A percentile compares a stretch with the other conserved stretches of the same genome.
phyloP scores from a whole-genome alignment of 2,888 invertebrate species.

The Pristionchus arcanus region DNA sequence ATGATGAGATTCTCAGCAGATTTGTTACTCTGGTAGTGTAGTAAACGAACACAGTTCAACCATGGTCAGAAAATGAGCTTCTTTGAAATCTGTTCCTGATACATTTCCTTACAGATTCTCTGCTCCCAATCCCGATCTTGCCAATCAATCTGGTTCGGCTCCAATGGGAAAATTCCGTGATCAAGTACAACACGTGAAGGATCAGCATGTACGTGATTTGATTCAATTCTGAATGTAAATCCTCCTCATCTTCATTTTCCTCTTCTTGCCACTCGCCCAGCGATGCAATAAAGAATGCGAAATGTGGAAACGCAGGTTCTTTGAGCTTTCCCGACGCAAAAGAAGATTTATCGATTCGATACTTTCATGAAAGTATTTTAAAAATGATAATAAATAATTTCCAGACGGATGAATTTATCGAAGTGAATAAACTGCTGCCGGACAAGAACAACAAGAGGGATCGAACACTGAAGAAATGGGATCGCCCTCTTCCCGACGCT shows the following conservation, averaged over 20 bases:
- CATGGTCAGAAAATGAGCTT: no score
- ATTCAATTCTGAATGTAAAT: not conserved
- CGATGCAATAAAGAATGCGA: no score
- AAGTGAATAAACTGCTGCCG: slow-evolving; percentile 69
- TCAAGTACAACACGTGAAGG: slow-evolving; percentile 69
- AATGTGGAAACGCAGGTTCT: no score
- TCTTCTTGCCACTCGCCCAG: not conserved
- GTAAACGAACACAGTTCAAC: no score
- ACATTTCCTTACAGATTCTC: slow-evolving; percentile 18
- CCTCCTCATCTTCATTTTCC: not conserved
- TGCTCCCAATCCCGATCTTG: slow-evolving; percentile 10
- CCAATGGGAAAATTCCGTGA: slow-evolving; percentile 72
- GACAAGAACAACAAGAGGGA: slow-evolving; percentile 70
- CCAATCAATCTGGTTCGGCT: slow-evolving; percentile 66
- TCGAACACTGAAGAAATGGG: slow-evolving; percentile 67
- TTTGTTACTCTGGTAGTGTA: no score
- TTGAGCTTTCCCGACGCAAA: no score
- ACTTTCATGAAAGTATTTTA: not conserved
- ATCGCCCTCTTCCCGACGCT: slow-evolving; percentile 68
- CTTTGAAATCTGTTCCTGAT: not conserved
- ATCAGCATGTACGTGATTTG: slow-evolving; percentile 12
- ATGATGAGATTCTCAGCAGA: no score
- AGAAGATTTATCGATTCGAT: no score
- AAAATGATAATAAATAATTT: not conserved
- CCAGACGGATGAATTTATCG: slow-evolving; percentile 65